Base-by-base conservation (phyloP, 2,797 vertebrate genomes). In the Helostoma temminkii region DNA sequence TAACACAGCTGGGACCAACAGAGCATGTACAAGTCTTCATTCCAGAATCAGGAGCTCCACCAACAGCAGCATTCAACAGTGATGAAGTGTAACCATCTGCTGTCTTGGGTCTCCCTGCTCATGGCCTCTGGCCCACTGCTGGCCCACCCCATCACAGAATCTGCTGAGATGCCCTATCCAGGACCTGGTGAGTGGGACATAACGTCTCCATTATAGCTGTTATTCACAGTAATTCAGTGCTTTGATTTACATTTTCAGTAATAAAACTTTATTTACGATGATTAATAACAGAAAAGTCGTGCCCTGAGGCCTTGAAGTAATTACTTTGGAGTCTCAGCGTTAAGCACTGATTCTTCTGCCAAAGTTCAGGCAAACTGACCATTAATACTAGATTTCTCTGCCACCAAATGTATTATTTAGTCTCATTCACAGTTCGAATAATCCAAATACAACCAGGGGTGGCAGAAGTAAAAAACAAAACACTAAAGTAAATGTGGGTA, bases 81-180 rank as follows among this genome's bases (percentile, higher is more conserved):
- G 76, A 95, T 94, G 93, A 91, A 85, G 84, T 87, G 82, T 49
- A 92, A 89, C 77, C 81, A 88, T 71, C 75, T 94, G 37, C 60
- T 94, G 52, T 89, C 90, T 57, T 94, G 91, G 90, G 86, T 86
- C 59, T 49, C 93, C 49, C 69, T 95, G 52, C 89, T 95, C 8
- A 55, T 90, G 70, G 89, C 88, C 77, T 84, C 88, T 15, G 88
- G 90, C 21, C 83, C 80, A n/a, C 72, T 94, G 63, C 62, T 92
- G 73, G 91, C 89, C 21, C 93, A 94, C 76, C 93, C 94, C 43
- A 88, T 94, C 74, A 86, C 87, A 83, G 91, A 95, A 58, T 90
- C 92, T 9, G 88, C 83, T 3, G 93, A 94, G 87, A 92, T 93
- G 86, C 60, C 91, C 41, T 94, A 93, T 75, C 67, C 85, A 43